Evolutionary conservation across 2,888 invertebrate species (phyloP).

Genomic region (Cerastis rubricosa): DNA sequence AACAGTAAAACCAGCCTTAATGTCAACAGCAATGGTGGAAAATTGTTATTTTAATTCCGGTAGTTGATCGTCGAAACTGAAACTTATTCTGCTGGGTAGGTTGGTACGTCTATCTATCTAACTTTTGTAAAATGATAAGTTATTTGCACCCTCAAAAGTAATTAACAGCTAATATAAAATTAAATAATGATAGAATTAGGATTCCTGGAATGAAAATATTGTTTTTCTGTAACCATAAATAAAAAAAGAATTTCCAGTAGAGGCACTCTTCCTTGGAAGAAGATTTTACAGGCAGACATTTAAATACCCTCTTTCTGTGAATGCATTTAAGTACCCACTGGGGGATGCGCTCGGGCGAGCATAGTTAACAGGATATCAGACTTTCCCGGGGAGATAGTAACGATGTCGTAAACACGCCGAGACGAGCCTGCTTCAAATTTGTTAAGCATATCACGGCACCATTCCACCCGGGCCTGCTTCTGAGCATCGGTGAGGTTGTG

Average conservation of each 20-base stretch:
- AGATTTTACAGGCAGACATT: conserved; percentile 67
- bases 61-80: conserved; percentile 4
- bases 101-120: not conserved
- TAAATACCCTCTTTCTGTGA: conserved; percentile 71
- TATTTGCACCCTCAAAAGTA: not conserved
- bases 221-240: conserved; percentile 21
- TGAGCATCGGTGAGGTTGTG: no score
- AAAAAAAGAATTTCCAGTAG: conserved; percentile 30
- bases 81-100: not conserved
- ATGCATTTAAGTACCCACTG: conserved; percentile 73
- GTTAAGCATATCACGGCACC: no score
- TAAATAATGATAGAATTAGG: conserved; percentile 10
- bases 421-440: no score
- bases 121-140: not conserved
- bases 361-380: conserved; percentile 67
- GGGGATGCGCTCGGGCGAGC: conserved; percentile 64
- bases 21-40: conserved; percentile 48
- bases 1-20: no score
- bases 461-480: no score
- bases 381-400: conserved; percentile 53
- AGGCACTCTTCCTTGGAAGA: conserved; percentile 53
- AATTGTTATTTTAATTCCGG: conserved; percentile 21
- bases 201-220: conserved; percentile 3
- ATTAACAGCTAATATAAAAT: conserved; percentile 3
- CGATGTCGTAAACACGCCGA: no score